These are phyloP conservation scores for Pterocles orientalis DNA, from an alignment of 2,113 vertebrate genomes.

Conservation along the genomic window DNA sequence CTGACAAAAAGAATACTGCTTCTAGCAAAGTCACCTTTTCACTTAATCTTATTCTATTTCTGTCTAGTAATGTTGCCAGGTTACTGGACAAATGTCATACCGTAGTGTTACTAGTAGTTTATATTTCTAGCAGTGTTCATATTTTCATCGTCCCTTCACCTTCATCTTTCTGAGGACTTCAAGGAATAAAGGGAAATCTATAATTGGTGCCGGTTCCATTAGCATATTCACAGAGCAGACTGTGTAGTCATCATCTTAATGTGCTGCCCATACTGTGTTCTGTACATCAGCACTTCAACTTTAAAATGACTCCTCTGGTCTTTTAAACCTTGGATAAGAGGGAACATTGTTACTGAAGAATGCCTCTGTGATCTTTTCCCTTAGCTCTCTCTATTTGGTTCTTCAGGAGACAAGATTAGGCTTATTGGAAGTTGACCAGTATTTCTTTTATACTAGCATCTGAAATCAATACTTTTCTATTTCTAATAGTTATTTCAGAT, in stretches of 20 bases:
- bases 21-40: neutral
- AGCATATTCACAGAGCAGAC: neutral
- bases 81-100: neutral
- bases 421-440: neutral
- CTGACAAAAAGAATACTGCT: neutral
- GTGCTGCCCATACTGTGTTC: neutral
- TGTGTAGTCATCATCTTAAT: neutral
- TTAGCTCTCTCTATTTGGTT: neutral
- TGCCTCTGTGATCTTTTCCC: neutral
- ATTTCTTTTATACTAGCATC: neutral
- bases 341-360: neutral
- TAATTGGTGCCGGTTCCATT: neutral
- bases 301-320: neutral
- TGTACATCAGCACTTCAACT: neutral
- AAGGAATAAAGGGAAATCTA: neutral
- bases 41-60: neutral
- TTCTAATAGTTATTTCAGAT: neutral
- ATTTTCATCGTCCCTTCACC: neutral
- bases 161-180: neutral
- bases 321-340: neutral
- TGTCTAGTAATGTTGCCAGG: neutral
- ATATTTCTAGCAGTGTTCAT: neutral
- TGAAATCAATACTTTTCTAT: neutral
- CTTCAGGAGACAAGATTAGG: neutral
- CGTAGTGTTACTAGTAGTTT: neutral